Evolutionary conservation across 2,797 vertebrate genomes (phyloP).

Genomic region (Acanthurus lineatus): DNA sequence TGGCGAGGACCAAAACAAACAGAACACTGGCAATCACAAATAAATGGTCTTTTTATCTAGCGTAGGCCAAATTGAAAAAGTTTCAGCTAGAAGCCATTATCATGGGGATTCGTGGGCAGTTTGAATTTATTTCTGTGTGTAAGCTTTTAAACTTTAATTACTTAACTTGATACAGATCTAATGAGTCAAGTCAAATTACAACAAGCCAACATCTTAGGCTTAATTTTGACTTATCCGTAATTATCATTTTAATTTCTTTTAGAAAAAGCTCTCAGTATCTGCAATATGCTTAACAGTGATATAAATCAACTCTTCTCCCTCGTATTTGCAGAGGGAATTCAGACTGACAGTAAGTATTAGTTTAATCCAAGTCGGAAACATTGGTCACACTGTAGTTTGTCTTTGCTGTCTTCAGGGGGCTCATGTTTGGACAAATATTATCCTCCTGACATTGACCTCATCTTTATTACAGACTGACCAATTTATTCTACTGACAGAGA

Average conservation of each 20-base stretch:
- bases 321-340: slow-evolving; percentile 25
- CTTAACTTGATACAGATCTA: too few species aligned
- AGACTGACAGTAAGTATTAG: slow-evolving; percentile 42
- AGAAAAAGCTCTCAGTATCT: slow-evolving; percentile 9
- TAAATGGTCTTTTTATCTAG: too few species aligned
- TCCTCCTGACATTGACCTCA: slow-evolving; percentile 56
- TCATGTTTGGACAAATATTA: slow-evolving; percentile 56
- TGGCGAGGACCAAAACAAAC: too few species aligned
- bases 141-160: too few species aligned
- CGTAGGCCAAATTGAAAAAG: too few species aligned
- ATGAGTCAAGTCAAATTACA: neutral
- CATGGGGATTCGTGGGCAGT: too few species aligned
- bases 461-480: slow-evolving; percentile 67
- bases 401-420: slow-evolving; percentile 43
- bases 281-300: slow-evolving; percentile 23
- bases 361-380: slow-evolving; percentile 50
- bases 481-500: slow-evolving; percentile 77
- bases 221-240: neutral
- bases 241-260: slow-evolving; percentile 32
- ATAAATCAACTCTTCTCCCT: slow-evolving; percentile 48
- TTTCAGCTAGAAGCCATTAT: too few species aligned
- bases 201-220: neutral
- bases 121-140: too few species aligned
- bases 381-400: slow-evolving; percentile 49
- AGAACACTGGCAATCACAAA: too few species aligned